Evolutionary conservation across 2,113 vertebrate genomes (phyloP), one percentile per base, ranked within the genome.

Genomic region (Sterrhoptilus dennistouni): DNA sequence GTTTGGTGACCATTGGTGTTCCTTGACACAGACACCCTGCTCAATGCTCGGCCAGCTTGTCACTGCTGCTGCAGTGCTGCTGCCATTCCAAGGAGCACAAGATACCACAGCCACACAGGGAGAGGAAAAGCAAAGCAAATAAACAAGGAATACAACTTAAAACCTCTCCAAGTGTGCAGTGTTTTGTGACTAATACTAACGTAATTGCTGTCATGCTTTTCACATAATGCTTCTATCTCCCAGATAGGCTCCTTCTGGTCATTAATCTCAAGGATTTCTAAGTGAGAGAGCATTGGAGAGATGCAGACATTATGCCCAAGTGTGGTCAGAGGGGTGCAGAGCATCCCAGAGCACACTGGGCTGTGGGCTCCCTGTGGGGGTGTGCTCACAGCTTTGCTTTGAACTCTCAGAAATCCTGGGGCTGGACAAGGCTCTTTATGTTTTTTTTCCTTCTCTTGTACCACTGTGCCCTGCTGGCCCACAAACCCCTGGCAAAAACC

Each of bases 121-220:
- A 89, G 80, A 50, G 63, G 36, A 57, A 60, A 61, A 82, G 35
- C 54, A 84, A 78, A 83, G 83, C 53, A 93, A 95, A 87, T 81
- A 95, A 97, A 95, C 69, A 89, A 86, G 66, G 74, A 87, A 53
- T 5, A 5, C 59, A 85, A 81, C 94, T 94, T 93, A 75, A 95
- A 95, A 93, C 61, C 79, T 72, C 75, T 83, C 50, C 35, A 86
- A 90, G 66, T 68, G 61, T 80, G 83, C 93, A 91, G 84, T 88
- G 74, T 94, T 84, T 93, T 96, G 92, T 87, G 92, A 94, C 97
- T 95, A 94, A 90, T 94, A 70, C 70, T 60, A 95, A 90, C 56
- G 25, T 91, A 96, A 96, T 88, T 95, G 80, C 72, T 77, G 93
- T 84, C 91, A 91, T 91, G 72, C 78, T 95, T 97, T 95, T 93